Conservation (phyloP, 2,888 invertebrate genomes). For the Hypsopygia costalis region DNA sequence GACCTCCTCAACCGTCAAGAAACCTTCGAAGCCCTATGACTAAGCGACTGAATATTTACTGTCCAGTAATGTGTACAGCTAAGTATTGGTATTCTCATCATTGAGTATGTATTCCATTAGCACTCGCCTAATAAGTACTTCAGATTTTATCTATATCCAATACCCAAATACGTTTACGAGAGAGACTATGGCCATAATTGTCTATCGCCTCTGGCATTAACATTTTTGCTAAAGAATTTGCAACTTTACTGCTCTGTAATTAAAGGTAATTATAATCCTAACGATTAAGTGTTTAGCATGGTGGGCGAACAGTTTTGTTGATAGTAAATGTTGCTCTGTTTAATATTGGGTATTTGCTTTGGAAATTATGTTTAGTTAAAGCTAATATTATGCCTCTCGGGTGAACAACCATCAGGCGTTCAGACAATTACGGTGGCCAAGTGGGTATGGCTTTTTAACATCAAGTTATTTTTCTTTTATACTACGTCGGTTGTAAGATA, state of each 20-base stretch:
- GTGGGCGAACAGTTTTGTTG: slow-evolving; percentile 41
- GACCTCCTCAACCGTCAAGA: no score
- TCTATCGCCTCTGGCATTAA: slow-evolving; percentile 38
- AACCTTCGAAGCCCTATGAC: no score
- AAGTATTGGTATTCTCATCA: slow-evolving; percentile 12
- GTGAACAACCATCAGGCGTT: no score
- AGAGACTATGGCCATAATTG: slow-evolving; percentile 39
- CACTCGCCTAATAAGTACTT: slow-evolving; percentile 21
- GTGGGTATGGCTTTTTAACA: no score
- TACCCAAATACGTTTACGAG: slow-evolving; percentile 43
- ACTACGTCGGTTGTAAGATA: not conserved
- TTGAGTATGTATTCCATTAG: slow-evolving; percentile 17
- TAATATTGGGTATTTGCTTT: no score
- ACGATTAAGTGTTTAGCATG: slow-evolving; percentile 19
- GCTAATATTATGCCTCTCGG: no score
- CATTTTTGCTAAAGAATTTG: slow-evolving; percentile 17
- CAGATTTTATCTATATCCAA: slow-evolving; percentile 44
- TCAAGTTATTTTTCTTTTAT: slow-evolving; percentile 4
- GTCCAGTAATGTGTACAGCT: no score
- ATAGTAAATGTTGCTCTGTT: no score
- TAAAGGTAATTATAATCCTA: not conserved
- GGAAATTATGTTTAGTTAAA: no score
- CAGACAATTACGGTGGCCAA: no score
- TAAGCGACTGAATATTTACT: no score
- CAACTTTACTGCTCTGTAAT: slow-evolving; percentile 29